phyloP scores from a whole-genome alignment of 1,140 invertebrate genomes.

The Pseudomyrmex cubaensis region DNA sequence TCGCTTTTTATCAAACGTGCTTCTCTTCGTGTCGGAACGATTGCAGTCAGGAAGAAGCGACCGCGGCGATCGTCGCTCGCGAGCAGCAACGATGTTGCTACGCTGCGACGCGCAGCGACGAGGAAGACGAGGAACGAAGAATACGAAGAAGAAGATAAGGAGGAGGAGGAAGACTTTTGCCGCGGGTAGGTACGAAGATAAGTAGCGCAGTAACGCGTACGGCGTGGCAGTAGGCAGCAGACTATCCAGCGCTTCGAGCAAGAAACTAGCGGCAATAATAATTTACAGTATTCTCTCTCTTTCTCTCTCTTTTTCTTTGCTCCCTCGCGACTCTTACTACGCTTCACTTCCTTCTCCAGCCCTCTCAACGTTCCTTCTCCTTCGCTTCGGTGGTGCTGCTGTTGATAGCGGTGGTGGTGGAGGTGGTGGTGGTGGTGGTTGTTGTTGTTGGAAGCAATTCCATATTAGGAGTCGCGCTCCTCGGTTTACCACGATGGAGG shows the following conservation, averaged over 20 bases:
- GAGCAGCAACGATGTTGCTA: slow-evolving; percentile 34
- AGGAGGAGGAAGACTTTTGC: slow-evolving; percentile 27
- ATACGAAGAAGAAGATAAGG: slow-evolving; percentile 6
- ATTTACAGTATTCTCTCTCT: slow-evolving; percentile 69
- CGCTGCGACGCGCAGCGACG: not conserved
- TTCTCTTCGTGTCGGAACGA: slow-evolving; percentile 25
- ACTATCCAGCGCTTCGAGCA: slow-evolving; percentile 54
- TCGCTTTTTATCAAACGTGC: slow-evolving; percentile 16
- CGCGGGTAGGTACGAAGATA: slow-evolving; percentile 59
- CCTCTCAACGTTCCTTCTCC: slow-evolving; percentile 6
- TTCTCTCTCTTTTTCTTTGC: slow-evolving; percentile 39
- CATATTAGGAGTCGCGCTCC: slow-evolving; percentile 69
- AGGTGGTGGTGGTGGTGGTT: slow-evolving; percentile 15
- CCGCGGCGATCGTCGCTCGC: slow-evolving; percentile 18
- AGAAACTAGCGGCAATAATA: slow-evolving; percentile 75
- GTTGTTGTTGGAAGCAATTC: slow-evolving; percentile 70
- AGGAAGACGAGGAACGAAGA: slow-evolving; percentile 21
- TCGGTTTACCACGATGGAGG: slow-evolving; percentile 64
- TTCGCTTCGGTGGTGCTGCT: slow-evolving; percentile 48
- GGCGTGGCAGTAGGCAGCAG: slow-evolving; percentile 53
- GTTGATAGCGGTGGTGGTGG: not conserved
- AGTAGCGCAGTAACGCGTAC: slow-evolving; percentile 68
- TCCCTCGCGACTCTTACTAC: not conserved
- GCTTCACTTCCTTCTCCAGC: slow-evolving; percentile 9
- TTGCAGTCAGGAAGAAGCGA: slow-evolving; percentile 23